Conservation (phyloP, 2,113 vertebrate species). For the Hydrolagus affinis region DNA sequence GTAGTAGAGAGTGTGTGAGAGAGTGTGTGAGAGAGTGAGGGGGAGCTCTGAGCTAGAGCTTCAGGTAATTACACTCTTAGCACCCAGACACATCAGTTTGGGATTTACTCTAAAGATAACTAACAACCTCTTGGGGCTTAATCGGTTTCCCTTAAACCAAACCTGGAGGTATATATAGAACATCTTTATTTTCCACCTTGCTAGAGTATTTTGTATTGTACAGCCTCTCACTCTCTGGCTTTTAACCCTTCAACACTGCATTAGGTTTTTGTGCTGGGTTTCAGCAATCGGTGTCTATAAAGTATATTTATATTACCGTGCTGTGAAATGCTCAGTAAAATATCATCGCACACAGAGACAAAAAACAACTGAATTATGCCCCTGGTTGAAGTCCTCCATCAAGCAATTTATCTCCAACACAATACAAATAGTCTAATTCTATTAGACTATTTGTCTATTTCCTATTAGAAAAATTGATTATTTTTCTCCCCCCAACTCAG, state of each 20-base stretch:
- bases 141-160: not conserved
- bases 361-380: too few species aligned
- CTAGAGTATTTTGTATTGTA: not conserved
- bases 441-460: too few species aligned
- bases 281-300: too few species aligned
- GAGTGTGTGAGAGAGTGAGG: not conserved
- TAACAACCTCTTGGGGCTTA: not conserved
- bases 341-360: too few species aligned
- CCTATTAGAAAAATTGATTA: too few species aligned
- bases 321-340: too few species aligned
- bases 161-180: not conserved
- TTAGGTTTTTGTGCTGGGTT: too few species aligned
- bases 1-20: not conserved
- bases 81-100: not conserved
- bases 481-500: too few species aligned
- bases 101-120: not conserved
- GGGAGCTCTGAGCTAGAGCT: not conserved
- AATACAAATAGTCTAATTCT: too few species aligned
- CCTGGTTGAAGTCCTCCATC: too few species aligned
- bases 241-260: not conserved
- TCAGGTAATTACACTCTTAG: not conserved
- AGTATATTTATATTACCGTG: too few species aligned
- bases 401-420: too few species aligned
- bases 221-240: not conserved
- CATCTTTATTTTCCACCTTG: not conserved